phyloP scores from a whole-genome alignment of 2,113 vertebrate genomes.

The Mus spicilegus region DNA sequence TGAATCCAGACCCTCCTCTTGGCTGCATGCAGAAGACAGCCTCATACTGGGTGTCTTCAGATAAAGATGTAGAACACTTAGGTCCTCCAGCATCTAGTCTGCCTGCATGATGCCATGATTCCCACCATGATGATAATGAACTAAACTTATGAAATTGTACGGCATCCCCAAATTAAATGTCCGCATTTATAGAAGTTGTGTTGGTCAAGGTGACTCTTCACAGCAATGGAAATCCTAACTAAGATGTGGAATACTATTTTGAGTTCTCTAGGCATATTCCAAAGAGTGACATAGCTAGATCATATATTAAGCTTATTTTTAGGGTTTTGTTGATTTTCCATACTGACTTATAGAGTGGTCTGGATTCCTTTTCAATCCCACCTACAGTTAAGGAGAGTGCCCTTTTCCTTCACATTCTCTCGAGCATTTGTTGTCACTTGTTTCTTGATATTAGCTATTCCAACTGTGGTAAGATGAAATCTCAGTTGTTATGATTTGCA shows the following conservation, averaged over 20 bases:
- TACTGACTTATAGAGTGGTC: background rate
- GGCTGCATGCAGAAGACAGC: too few species aligned
- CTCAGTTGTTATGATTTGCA: background rate
- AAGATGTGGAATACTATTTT: background rate
- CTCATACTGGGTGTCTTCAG: too few species aligned
- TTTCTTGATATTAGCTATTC: background rate
- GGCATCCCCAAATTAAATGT: too few species aligned
- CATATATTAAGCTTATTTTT: background rate
- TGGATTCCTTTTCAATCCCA: background rate
- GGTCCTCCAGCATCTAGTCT: too few species aligned
- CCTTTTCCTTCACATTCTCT: background rate
- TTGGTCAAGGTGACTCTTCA: too few species aligned
- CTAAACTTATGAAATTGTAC: too few species aligned
- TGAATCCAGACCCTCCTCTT: too few species aligned
- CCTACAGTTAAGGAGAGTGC: background rate
- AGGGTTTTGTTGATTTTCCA: background rate
- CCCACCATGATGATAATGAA: too few species aligned
- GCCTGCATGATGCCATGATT: too few species aligned
- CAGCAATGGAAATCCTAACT: too few species aligned
- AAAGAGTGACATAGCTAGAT: background rate
- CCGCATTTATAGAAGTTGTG: too few species aligned
- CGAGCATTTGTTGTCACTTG: background rate
- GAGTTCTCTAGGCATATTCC: background rate
- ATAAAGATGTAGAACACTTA: too few species aligned
- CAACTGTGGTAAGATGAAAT: background rate